phyloP scores from a whole-genome alignment of 2,888 invertebrate species.

The Chrysina gloriosa region DNA sequence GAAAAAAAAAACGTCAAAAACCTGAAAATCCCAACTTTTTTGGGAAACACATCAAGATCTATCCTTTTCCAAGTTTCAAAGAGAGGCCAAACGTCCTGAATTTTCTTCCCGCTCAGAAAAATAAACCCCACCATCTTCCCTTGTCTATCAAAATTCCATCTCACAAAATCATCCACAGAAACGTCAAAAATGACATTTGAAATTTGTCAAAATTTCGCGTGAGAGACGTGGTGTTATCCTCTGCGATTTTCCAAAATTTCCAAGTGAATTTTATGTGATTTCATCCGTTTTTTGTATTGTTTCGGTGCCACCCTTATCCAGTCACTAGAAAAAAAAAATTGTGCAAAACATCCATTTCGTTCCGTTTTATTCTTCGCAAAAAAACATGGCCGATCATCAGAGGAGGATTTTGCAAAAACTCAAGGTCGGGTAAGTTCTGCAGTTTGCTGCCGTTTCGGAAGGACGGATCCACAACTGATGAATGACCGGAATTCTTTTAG shows the following conservation, averaged over 20 bases:
- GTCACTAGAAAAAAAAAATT: no score
- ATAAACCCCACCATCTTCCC: no score
- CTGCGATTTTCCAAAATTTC: neutral
- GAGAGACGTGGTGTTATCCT: neutral
- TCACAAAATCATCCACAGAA: neutral
- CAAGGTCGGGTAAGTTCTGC: conserved; percentile 34
- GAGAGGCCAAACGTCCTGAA: no score
- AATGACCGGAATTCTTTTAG: conserved; percentile 13
- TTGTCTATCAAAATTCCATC: no score
- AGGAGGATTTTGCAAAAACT: conserved; percentile 32
- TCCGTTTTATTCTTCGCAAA: neutral
- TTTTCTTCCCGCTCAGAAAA: no score
- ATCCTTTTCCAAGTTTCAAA: neutral
- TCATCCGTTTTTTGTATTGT: neutral
- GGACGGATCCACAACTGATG: neutral
- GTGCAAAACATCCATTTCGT: neutral
- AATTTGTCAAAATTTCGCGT: conserved; percentile 30
- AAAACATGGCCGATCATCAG: conserved; percentile 28
- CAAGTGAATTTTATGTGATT: no score
- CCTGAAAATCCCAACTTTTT: no score
- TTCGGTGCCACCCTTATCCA: no score
- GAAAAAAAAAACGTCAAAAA: no score
- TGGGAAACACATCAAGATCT: neutral
- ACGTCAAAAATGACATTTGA: conserved; percentile 18
- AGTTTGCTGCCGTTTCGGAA: no score